A percentile compares a stretch with the other conserved stretches of the same genome.
Conservation (phyloP, 2,888 invertebrate species). For the Physocephala rufipes region DNA sequence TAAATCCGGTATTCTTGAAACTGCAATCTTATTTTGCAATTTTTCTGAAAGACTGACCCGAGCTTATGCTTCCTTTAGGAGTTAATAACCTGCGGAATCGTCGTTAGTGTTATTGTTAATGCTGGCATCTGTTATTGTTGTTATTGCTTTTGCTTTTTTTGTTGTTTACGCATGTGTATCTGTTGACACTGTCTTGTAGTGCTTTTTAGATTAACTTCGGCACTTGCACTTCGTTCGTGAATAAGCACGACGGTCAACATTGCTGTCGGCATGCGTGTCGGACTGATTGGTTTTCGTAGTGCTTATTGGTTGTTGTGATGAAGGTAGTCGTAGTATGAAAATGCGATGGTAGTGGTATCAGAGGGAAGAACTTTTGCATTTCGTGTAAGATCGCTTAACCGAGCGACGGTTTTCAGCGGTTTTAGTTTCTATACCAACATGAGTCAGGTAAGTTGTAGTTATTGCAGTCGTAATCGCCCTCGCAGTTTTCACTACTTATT, state of each 20-base stretch:
- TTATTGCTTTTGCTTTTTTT: too few species aligned
- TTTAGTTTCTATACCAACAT: conserved; percentile 46
- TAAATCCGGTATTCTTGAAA: too few species aligned
- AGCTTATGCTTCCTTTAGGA: background rate
- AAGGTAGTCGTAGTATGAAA: background rate
- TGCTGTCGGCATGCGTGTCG: background rate
- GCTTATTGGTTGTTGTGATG: background rate
- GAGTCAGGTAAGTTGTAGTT: conserved; percentile 44
- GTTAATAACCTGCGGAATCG: background rate
- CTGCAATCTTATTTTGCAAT: too few species aligned
- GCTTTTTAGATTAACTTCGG: background rate
- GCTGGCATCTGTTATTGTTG: too few species aligned
- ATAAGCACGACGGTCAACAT: background rate
- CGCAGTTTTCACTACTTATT: background rate
- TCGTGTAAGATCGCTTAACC: conserved; percentile 10
- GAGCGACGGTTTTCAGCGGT: conserved; percentile 38
- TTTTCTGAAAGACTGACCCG: background rate
- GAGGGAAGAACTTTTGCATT: conserved; percentile 3
- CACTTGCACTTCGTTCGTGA: background rate
- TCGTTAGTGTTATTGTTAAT: too few species aligned
- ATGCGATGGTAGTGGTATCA: background rate
- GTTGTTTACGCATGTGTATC: background rate
- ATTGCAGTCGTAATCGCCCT: background rate
- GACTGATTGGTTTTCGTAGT: background rate
- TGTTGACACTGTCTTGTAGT: background rate